Evolutionary conservation across 2,797 vertebrate genomes (phyloP).

Genomic region (Argyrosomus regius): DNA sequence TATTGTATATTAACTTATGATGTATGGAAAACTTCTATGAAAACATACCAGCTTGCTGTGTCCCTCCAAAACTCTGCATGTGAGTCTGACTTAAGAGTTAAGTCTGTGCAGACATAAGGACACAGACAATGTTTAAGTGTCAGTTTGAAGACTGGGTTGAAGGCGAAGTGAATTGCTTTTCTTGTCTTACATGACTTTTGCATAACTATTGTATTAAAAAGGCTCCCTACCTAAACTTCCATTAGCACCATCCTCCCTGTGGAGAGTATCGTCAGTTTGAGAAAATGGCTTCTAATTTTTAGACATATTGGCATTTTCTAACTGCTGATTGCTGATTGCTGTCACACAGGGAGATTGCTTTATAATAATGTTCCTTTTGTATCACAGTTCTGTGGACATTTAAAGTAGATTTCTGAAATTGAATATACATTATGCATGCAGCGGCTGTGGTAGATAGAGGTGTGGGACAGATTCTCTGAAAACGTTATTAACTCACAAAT

Average conservation of each 20-base stretch:
- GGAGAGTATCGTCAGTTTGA: slow-evolving; percentile 63
- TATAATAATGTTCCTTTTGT: slow-evolving; percentile 60
- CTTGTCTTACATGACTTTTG: slow-evolving; percentile 52
- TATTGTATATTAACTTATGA: neutral
- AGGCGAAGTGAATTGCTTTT: slow-evolving; percentile 32
- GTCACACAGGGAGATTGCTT: slow-evolving; percentile 70
- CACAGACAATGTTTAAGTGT: slow-evolving; percentile 1
- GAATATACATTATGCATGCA: slow-evolving; percentile 10
- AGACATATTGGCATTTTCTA: slow-evolving; percentile 70
- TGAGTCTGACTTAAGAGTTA: neutral
- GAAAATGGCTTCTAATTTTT: slow-evolving; percentile 67
- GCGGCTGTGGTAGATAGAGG: neutral
- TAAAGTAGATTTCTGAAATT: slow-evolving; percentile 29
- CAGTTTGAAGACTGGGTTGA: slow-evolving; percentile 20
- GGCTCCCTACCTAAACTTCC: slow-evolving; percentile 64
- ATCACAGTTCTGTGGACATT: slow-evolving; percentile 29
- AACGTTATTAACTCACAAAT: slow-evolving; percentile 14
- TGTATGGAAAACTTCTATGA: neutral
- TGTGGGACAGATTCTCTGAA: neutral
- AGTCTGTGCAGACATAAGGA: neutral
- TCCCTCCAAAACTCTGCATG: neutral
- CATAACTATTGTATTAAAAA: slow-evolving; percentile 50
- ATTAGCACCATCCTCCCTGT: slow-evolving; percentile 69
- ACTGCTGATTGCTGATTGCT: slow-evolving; percentile 72
- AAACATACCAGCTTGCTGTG: neutral